Conservation (phyloP, 2,797 vertebrate species). For the Champsocephalus esox region DNA sequence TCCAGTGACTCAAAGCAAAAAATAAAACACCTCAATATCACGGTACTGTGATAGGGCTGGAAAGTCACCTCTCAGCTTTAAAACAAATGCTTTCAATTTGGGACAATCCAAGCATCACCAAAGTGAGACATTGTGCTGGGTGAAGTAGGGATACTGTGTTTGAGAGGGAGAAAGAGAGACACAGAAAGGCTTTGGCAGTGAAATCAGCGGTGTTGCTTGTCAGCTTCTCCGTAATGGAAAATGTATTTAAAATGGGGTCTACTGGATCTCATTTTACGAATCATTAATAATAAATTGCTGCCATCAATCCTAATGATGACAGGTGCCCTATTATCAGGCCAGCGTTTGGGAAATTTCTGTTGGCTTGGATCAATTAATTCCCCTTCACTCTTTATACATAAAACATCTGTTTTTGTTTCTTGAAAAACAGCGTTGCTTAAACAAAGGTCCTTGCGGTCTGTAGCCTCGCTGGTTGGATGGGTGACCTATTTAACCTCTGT, state of each 20-base stretch:
- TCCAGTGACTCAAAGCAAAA: constrained; percentile 56
- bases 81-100: constrained; percentile 83
- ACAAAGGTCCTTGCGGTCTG: constrained; percentile 34
- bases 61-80: constrained; percentile 68
- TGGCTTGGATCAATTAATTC: constrained; percentile 81
- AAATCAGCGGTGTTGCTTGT: constrained; percentile 81
- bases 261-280: constrained; percentile 90
- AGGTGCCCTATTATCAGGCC: constrained; percentile 81
- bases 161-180: constrained; percentile 59
- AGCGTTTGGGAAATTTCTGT: constrained; percentile 82
- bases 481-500: constrained; percentile 57
- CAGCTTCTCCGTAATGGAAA: constrained; percentile 85
- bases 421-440: constrained; percentile 52
- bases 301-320: constrained; percentile 89
- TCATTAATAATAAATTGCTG: constrained; percentile 90
- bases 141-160: constrained; percentile 64
- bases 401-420: constrained; percentile 74
- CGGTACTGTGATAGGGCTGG: constrained; percentile 48
- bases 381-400: constrained; percentile 45
- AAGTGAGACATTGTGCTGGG: constrained; percentile 69
- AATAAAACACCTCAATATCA: constrained; percentile 70
- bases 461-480: constrained; percentile 26
- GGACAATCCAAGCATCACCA: constrained; percentile 78
- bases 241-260: constrained; percentile 89
- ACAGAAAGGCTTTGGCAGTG: constrained; percentile 66